Percentiles rank a stretch among this genome's conserved stretches.
These are phyloP conservation scores for Sinonovacula constricta DNA, from an alignment of 1,140 invertebrate species.

Conservation along the genomic window DNA sequence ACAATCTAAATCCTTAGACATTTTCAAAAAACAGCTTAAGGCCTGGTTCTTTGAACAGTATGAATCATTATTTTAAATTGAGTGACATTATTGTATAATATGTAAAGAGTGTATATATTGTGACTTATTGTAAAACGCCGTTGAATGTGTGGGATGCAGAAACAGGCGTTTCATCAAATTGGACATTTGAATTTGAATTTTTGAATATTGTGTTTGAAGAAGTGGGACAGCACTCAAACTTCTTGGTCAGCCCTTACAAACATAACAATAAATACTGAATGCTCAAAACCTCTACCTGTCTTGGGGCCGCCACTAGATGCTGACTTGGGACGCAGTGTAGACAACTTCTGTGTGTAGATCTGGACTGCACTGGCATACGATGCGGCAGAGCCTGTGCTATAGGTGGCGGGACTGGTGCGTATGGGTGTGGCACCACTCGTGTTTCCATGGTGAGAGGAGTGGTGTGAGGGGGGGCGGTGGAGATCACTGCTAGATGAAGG, in stretches of 20 bases:
- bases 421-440: background rate
- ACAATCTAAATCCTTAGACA: no score
- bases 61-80: no score
- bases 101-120: no score
- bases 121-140: no score
- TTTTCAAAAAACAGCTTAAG: no score
- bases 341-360: conserved; percentile 73
- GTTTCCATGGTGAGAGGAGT: conserved; percentile 8
- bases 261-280: no score
- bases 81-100: no score
- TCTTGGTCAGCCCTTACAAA: background rate
- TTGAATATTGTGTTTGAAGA: background rate
- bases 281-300: conserved; percentile 54
- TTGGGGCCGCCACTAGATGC: conserved; percentile 56
- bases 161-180: no score
- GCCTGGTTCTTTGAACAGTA: no score
- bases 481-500: conserved; percentile 42
- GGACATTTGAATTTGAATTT: background rate
- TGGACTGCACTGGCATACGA: conserved; percentile 71
- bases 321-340: conserved; percentile 61
- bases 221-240: background rate
- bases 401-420: conserved; percentile 31
- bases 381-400: conserved; percentile 59
- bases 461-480: conserved; percentile 2
- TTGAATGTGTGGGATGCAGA: no score